Evolutionary conservation across 2,888 invertebrate species (phyloP).

Genomic region (Cosmorhoe ocellata): DNA sequence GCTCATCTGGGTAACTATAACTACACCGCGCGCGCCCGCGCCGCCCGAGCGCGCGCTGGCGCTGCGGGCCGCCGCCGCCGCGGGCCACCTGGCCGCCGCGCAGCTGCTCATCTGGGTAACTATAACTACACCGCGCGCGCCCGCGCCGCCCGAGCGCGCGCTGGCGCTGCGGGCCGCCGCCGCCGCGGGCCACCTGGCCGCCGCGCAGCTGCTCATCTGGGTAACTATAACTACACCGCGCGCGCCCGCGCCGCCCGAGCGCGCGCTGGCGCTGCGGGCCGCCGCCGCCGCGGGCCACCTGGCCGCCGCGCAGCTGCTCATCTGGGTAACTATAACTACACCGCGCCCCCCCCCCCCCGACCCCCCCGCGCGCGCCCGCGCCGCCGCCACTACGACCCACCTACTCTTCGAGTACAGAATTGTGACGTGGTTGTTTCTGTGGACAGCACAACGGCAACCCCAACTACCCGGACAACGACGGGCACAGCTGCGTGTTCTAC

Average conservation of each 20-base stretch:
- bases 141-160: too few relatives aligned
- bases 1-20: slow-evolving; percentile 88
- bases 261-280: too few relatives aligned
- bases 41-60: too few relatives aligned
- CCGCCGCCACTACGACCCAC: too few relatives aligned
- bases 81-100: slow-evolving; percentile 88
- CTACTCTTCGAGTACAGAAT: too few relatives aligned
- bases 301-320: slow-evolving; percentile 94
- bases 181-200: slow-evolving; percentile 83
- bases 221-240: slow-evolving; percentile 64
- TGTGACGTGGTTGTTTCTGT: too few relatives aligned
- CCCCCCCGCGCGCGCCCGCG: slow-evolving; percentile 75
- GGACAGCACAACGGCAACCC: slow-evolving; percentile 98
- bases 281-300: slow-evolving; percentile 67
- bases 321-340: slow-evolving; percentile 87
- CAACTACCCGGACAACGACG: slow-evolving; percentile 88
- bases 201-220: slow-evolving; percentile 97
- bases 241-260: too few relatives aligned
- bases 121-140: too few relatives aligned
- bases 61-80: too few relatives aligned
- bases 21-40: too few relatives aligned
- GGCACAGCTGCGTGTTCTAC: slow-evolving; percentile 78
- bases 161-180: too few relatives aligned
- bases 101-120: slow-evolving; percentile 95
- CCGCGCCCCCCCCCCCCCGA: too few relatives aligned